Conservation (phyloP, 2,797 vertebrate genomes). For the Sebastes wilsoni region DNA sequence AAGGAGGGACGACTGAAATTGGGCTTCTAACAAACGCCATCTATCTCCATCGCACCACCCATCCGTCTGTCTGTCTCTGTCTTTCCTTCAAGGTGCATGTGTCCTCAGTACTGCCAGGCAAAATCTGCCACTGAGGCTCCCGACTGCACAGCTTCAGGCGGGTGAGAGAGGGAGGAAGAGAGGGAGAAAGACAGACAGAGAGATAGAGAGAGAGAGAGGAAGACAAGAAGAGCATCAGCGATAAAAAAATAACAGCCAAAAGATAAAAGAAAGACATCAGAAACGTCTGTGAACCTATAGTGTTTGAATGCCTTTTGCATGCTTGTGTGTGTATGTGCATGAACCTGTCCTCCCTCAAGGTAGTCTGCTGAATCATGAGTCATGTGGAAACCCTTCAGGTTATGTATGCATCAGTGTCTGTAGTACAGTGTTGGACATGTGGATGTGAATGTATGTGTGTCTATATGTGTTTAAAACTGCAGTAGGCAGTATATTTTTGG, state of each 20-base stretch:
- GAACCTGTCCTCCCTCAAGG: background rate
- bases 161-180: conserved; percentile 3
- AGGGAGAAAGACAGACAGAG: background rate
- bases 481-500: no score
- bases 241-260: background rate
- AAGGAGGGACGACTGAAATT: conserved; percentile 8
- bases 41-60: conserved; percentile 30
- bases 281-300: background rate
- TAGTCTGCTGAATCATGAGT: conserved; percentile 7
- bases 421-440: background rate
- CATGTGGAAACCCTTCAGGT: conserved; percentile 8
- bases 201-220: background rate
- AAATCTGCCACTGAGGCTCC: conserved; percentile 46
- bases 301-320: background rate
- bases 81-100: conserved; percentile 54
- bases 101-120: conserved; percentile 53
- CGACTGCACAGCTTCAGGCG: conserved; percentile 39
- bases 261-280: background rate
- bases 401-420: background rate
- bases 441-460: background rate
- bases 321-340: background rate
- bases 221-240: background rate
- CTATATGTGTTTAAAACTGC: background rate
- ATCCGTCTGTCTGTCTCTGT: conserved; percentile 48
- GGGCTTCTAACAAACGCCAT: conserved; percentile 35